These are phyloP conservation scores for Cottus gobio DNA, from an alignment of 2,113 vertebrate species.

Conservation along the genomic window DNA sequence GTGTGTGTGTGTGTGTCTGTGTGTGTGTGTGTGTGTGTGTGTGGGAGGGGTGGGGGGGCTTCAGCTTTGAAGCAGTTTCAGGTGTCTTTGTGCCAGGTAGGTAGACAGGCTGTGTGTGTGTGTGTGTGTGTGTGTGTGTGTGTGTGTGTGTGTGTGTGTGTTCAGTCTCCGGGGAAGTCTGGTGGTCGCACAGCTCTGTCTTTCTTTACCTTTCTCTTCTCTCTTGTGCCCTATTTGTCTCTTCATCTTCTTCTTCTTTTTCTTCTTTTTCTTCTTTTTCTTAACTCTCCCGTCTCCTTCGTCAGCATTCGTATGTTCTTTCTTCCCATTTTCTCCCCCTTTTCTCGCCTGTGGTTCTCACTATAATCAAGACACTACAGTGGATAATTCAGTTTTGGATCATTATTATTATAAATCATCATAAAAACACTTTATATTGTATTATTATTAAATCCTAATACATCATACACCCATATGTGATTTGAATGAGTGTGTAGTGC, in stretches of 20 bases:
- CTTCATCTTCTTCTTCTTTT: neutral
- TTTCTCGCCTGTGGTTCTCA: neutral
- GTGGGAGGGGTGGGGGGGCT: neutral
- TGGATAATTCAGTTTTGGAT: neutral
- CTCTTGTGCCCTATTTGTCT: no score
- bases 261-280: neutral
- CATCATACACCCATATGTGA: neutral
- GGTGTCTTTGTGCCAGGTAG: conserved; percentile 66
- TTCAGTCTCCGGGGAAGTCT: conserved; percentile 37
- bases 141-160: conserved; percentile 18
- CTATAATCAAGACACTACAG: neutral
- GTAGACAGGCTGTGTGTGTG: conserved; percentile 51
- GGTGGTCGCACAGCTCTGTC: conserved; percentile 28
- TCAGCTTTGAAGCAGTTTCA: conserved; percentile 75
- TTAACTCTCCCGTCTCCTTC: neutral
- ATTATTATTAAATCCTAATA: neutral
- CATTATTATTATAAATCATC: neutral
- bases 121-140: conserved; percentile 34
- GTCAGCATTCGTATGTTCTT: neutral
- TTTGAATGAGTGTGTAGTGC: no score
- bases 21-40: conserved; percentile 1
- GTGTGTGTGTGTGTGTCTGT: neutral
- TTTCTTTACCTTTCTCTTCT: no score
- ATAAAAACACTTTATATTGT: neutral
- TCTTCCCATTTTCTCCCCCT: neutral